A percentile compares a stretch with the other conserved stretches of the same genome.
Conservation (phyloP, 2,113 vertebrate species). For the Nesoenas mayeri region DNA sequence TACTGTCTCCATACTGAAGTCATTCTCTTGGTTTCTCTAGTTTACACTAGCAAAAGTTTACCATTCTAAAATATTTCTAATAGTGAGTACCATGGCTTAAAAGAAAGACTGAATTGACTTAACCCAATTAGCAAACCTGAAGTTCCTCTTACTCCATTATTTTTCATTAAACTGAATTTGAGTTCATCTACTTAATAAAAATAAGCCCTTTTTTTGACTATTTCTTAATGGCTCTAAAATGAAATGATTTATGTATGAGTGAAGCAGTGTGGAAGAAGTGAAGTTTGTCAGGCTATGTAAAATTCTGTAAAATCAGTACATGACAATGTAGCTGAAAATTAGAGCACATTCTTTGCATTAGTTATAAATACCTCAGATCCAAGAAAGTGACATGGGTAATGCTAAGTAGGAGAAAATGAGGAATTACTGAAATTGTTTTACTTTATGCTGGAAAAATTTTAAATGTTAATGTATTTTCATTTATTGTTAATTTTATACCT, state of each 20-base stretch:
- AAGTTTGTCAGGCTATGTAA: constrained; percentile 14
- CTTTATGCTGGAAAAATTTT: background rate
- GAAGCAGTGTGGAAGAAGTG: background rate
- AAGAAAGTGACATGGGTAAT: background rate
- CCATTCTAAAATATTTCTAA: constrained; percentile 15
- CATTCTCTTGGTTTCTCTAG: background rate
- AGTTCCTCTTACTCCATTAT: constrained; percentile 29
- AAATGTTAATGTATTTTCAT: background rate
- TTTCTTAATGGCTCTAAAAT: constrained; percentile 42
- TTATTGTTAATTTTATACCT: background rate
- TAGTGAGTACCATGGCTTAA: constrained; percentile 32
- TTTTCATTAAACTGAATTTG: constrained; percentile 38
- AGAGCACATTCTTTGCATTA: background rate
- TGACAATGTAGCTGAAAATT: constrained; percentile 17
- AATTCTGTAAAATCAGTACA: constrained; percentile 24
- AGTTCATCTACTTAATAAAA: constrained; percentile 46
- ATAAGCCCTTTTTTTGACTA: background rate
- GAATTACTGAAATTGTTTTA: background rate
- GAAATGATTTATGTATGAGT: constrained; percentile 42
- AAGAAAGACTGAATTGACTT: constrained; percentile 56
- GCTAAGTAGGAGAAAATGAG: background rate
- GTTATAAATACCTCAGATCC: background rate
- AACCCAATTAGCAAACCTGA: constrained; percentile 50
- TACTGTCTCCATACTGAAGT: constrained; percentile 15
- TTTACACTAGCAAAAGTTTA: constrained; percentile 2